Conservation (phyloP, 1,140 invertebrate genomes). For the Glomeris maerens region DNA sequence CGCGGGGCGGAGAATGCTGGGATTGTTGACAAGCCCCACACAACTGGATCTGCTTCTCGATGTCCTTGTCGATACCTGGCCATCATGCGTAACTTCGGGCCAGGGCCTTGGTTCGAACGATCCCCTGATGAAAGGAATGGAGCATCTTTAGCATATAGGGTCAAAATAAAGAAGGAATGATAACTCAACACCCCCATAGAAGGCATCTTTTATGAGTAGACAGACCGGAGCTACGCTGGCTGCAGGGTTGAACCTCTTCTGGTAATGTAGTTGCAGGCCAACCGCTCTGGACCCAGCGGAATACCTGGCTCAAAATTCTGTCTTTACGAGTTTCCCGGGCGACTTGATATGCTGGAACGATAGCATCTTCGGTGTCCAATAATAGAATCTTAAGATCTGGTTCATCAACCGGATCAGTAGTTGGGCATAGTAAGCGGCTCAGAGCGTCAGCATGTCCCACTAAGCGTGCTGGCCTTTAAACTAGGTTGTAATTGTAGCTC, state of each 20-base stretch:
- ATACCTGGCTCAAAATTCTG: neutral
- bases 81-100: constrained; percentile 22
- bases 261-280: neutral
- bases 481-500: constrained; percentile 25
- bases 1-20: neutral
- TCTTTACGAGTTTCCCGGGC: neutral
- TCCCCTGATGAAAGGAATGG: constrained; percentile 20
- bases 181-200: neutral
- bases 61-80: constrained; percentile 16
- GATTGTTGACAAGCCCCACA: neutral
- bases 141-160: neutral
- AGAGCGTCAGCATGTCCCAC: constrained; percentile 23
- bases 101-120: constrained; percentile 25
- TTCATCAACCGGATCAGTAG: neutral
- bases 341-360: neutral
- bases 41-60: constrained; percentile 8
- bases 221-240: neutral
- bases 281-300: neutral
- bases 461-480: constrained; percentile 16
- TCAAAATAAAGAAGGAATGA: neutral
- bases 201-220: constrained; percentile 4
- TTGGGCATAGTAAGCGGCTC: constrained; percentile 9
- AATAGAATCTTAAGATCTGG: neutral
- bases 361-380: constrained; percentile 7
- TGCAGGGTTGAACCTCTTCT: neutral